Conservation (phyloP, 2,113 vertebrate genomes). For the Gallinago undulata region DNA sequence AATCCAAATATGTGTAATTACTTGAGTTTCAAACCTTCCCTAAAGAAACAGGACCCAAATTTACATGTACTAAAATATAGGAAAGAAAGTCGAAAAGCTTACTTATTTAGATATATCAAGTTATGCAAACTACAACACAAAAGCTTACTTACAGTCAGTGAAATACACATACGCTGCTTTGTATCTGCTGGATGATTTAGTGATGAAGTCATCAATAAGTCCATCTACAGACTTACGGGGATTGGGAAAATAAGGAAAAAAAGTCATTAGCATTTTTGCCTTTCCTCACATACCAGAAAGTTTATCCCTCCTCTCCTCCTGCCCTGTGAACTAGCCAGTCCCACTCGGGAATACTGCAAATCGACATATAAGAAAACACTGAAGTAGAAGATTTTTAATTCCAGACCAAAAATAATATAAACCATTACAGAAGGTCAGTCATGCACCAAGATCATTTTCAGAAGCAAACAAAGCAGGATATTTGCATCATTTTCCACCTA, state of each 20-base stretch:
- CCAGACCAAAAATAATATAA: not conserved
- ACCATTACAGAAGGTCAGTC: not conserved
- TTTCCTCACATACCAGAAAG: not conserved
- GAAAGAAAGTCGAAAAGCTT: not conserved
- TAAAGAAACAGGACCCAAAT: not conserved
- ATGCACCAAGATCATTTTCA: not conserved
- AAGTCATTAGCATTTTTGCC: not conserved
- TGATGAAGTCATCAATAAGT: conserved; percentile 88
- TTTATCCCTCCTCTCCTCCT: not conserved
- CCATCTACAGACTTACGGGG: conserved; percentile 86
- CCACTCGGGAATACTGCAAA: not conserved
- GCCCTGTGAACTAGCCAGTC: not conserved
- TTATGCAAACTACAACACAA: not conserved
- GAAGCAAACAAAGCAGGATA: not conserved
- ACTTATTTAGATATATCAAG: not conserved
- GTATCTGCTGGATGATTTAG: conserved; percentile 86
- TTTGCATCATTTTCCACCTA: not conserved
- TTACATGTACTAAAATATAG: not conserved
- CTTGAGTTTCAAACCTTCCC: not conserved
- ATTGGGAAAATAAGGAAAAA: not conserved
- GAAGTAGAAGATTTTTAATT: not conserved
- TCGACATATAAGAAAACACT: not conserved
- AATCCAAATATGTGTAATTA: not conserved
- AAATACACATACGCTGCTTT: conserved; percentile 96
- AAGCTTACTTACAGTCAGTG: conserved; percentile 90